phyloP scores from a whole-genome alignment of 1,140 invertebrate genomes.

The Aphidius ervi region DNA sequence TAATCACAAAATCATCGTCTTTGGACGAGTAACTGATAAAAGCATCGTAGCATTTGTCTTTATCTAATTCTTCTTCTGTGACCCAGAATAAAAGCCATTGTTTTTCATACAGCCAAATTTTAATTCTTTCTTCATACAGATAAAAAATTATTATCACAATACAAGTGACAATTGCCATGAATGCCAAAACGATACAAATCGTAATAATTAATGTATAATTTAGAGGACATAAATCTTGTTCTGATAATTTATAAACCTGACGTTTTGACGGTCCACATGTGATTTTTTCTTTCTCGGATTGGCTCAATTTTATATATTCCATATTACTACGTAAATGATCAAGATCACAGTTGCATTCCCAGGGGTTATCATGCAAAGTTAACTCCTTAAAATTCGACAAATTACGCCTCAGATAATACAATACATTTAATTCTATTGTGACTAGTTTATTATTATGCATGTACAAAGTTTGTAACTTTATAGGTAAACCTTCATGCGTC shows the following conservation, averaged over 20 bases:
- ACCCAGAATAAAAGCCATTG: conserved; percentile 62
- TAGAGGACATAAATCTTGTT: conserved; percentile 53
- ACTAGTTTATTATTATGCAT: conserved; percentile 56
- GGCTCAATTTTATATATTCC: too few relatives aligned
- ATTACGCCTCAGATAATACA: conserved; percentile 44
- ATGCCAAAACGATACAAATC: conserved; percentile 34
- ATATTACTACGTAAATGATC: too few relatives aligned
- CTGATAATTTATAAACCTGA: conserved; percentile 44
- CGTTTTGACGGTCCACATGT: conserved; percentile 44
- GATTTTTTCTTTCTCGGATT: conserved; percentile 45
- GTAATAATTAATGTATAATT: conserved; percentile 46
- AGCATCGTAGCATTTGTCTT: conserved; percentile 77
- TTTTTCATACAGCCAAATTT: conserved; percentile 69
- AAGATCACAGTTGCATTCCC: conserved; percentile 61
- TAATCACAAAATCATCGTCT: conserved; percentile 71
- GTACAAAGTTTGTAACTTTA: conserved; percentile 47
- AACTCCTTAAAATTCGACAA: conserved; percentile 38
- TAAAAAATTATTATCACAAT: conserved; percentile 58
- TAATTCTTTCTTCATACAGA: conserved; percentile 60
- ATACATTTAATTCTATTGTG: conserved; percentile 37
- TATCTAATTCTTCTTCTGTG: conserved; percentile 69
- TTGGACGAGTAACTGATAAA: conserved; percentile 84
- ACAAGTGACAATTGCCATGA: conserved; percentile 50
- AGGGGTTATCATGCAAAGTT: conserved; percentile 60
- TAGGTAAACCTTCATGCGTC: conserved; percentile 24